Evolutionary conservation across 2,888 invertebrate genomes (phyloP), one percentile per base, ranked within the genome.

Genomic region (Furcula furcula): DNA sequence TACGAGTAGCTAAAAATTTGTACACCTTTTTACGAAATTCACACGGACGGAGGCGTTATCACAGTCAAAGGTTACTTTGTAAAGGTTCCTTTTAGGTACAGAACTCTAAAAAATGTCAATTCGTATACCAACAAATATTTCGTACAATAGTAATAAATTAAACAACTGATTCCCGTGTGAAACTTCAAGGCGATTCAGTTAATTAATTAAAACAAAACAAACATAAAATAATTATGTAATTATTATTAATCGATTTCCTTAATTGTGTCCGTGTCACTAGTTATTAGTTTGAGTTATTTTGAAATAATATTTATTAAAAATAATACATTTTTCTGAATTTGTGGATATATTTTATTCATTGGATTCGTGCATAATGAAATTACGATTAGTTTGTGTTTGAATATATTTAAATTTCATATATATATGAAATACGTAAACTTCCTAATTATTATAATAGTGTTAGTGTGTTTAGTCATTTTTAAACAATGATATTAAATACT

Each of bases 191-290:
- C 43, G 35, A 51, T 46, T 61, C 15, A 32, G 49, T 53, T 59
- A 52, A 68, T 69, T 67, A 69, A 70, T 69, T 58, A 55, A 55
- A 51, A 62, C 61, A 57, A 68, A 66, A 64, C 51, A 68, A 60
- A 64, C 58, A 56, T 42, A 26, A 46, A 51, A 54, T 55, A 59
- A 57, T 54, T 48, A 46, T 48, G 26, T 51, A 45, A 42, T 60
- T 64, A 40, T 45, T 21, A 27, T 14, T 43, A 31, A 20, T 26
- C 56, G 35, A 48, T 62, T 65, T 65, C 62, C 64, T 60, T 31
- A 44, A 47, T 50, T 50, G 35, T 0, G 28, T 34, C 14, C 7
- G 22, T 22, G 31, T 19, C 21, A 31, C 22, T 18, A 9, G 29
- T 40, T 39, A 52, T 39, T 39, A 9, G 14, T 26, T 16, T 26